phyloP scores from a whole-genome alignment of 2,888 invertebrate genomes.

The Shargacucullia verbasci region DNA sequence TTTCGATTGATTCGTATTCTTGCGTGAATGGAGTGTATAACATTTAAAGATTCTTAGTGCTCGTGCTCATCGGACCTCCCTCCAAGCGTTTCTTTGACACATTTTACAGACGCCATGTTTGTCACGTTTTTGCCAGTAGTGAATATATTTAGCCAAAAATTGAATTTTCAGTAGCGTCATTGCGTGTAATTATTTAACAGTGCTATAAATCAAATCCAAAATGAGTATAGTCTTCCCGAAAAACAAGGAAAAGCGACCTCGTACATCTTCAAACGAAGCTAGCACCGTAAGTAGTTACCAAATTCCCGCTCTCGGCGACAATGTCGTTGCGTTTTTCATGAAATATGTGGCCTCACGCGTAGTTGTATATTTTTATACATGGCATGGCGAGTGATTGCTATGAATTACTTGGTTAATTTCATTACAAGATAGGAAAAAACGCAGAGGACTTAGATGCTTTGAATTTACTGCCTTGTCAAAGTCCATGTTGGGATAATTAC shows the following conservation, averaged over 20 bases:
- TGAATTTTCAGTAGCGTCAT: conserved; percentile 47
- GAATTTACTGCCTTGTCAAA: conserved; percentile 50
- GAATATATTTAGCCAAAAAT: conserved; percentile 72
- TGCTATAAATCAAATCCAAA: conserved; percentile 55
- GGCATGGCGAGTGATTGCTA: conserved; percentile 47
- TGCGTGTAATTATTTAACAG: conserved; percentile 35
- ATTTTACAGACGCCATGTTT: conserved; percentile 83
- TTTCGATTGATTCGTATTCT: conserved; percentile 6
- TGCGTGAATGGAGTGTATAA: conserved; percentile 13
- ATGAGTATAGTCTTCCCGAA: conserved; percentile 75
- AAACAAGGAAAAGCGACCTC: conserved; percentile 72
- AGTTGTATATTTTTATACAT: conserved; percentile 65
- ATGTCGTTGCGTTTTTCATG: conserved; percentile 60
- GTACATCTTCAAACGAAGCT: conserved; percentile 66
- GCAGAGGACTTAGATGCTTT: conserved; percentile 1
- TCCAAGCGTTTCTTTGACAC: conserved; percentile 68
- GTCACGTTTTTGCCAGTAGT: conserved; percentile 85
- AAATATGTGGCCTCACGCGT: conserved; percentile 73
- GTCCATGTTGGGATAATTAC: conserved; percentile 48
- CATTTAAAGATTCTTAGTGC: conserved; percentile 10
- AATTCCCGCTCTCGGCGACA: conserved; percentile 76
- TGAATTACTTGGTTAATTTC: conserved; percentile 25
- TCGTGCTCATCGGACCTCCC: conserved; percentile 44
- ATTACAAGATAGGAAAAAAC: background rate
- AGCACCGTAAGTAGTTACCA: conserved; percentile 76